phyloP scores from a whole-genome alignment of 2,888 invertebrate species.

The Epistrophe grossulariae region DNA sequence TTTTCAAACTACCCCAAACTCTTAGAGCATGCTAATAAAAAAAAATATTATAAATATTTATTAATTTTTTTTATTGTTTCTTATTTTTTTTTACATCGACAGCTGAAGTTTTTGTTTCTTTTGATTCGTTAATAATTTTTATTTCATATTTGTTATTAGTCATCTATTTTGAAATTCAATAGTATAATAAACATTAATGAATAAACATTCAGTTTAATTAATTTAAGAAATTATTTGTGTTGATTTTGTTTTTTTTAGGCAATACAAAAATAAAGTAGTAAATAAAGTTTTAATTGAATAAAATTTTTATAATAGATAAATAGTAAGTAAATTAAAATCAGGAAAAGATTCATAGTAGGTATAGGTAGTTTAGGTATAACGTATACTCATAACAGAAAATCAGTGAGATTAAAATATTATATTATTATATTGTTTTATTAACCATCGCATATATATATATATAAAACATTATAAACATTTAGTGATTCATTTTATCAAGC shows the following conservation, averaged over 20 bases:
- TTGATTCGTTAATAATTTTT: conserved; percentile 50
- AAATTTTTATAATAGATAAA: conserved; percentile 14
- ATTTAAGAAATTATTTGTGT: conserved; percentile 42
- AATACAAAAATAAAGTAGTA: conserved; percentile 59
- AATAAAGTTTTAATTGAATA: conserved; percentile 34
- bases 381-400: conserved; percentile 11
- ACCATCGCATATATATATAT: conserved; percentile 59
- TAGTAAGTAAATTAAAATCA: conserved; percentile 5
- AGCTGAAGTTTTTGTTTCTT: conserved; percentile 50
- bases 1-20: too few species aligned
- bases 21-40: neutral
- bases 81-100: conserved; percentile 68
- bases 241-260: neutral
- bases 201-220: conserved; percentile 67
- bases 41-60: conserved; percentile 15
- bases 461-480: conserved; percentile 60
- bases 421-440: conserved; percentile 13
- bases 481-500: conserved; percentile 63
- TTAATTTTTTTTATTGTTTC: conserved; percentile 66
- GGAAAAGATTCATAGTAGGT: conserved; percentile 9
- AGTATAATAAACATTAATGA: conserved; percentile 66
- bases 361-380: neutral
- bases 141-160: conserved; percentile 21
- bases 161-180: conserved; percentile 66
- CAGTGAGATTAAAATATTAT: conserved; percentile 32